Base-by-base conservation (phyloP, 1,140 invertebrate genomes). In the Drosophila teissieri region DNA sequence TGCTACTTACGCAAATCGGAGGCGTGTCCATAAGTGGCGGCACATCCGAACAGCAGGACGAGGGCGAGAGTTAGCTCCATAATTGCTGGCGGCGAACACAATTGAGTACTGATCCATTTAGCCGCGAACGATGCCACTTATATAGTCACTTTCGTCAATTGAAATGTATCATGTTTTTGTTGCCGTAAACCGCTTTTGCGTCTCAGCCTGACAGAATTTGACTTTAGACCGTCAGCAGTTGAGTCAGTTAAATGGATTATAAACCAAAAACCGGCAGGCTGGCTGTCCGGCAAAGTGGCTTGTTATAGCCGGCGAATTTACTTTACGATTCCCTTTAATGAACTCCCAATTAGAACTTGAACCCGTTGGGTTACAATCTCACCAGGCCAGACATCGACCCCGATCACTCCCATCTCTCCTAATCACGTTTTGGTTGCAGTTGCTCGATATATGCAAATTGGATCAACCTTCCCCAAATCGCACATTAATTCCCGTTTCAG, bases 221-320 rank as follows among this genome's bases (percentile, higher is more conserved):
- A 93, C 58, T 36, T 91, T 80, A 69, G 42, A 92, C 72, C 53
- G 73, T 73, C 45, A 92, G 90, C n/a, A 88, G 40, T 78, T 58
- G 73, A 80, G 42, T 57, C 56, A 54, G 53, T 64, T 75, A 56
- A 65, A 52, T 52, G 49, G 52, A 42, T 70, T 48, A 48, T 56
- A 49, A 70, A 70, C 64, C 34, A 36, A 70, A 19, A 70, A 70
- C 64, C 64, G 51, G 67, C 67, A 55, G 34, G 31, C 48, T 11
- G 15, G 15, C 42, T 36, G 52, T 17, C 39, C 19, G 58, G 89
- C 56, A 31, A 57, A 40, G 36, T 73, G 62, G 34, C 40, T 27
- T 36, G 91, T 70, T 72, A 72, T 57, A 42, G 67, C 68, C 65
- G 68, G 65, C 34, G 45, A 48, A 70, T 72, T 49, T 58, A 37